A percentile compares a stretch with the other conserved stretches of the same genome.
These are phyloP conservation scores for Chelonoidis abingdonii DNA, from an alignment of 2,113 vertebrate species.

Conservation along the genomic window DNA sequence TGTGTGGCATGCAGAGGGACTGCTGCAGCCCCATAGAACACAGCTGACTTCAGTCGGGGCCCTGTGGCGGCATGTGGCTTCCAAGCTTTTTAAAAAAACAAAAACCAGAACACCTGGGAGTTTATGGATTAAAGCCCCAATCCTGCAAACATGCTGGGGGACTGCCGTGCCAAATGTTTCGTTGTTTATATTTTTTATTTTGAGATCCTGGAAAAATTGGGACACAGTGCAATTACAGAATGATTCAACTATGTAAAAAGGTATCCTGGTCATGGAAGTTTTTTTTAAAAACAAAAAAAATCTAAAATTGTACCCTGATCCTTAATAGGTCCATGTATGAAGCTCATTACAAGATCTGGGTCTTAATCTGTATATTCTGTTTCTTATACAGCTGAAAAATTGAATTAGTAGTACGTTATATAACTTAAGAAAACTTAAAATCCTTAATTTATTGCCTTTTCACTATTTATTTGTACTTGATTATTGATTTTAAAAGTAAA, in stretches of 20 bases:
- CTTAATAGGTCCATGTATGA: not conserved
- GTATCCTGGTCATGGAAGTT: not conserved
- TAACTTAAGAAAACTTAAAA: not conserved
- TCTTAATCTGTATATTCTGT: not conserved
- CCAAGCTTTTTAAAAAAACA: not conserved
- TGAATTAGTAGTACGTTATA: not conserved
- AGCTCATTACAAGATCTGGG: not conserved
- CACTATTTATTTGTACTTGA: not conserved
- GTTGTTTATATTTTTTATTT: not conserved
- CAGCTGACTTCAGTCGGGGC: not conserved
- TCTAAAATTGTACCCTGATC: accelerated
- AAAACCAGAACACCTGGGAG: not conserved
- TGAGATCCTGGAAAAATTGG: not conserved
- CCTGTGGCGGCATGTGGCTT: not conserved
- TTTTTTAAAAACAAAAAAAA: accelerated
- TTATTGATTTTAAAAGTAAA: not conserved
- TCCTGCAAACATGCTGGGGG: too few species aligned
- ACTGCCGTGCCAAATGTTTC: not conserved
- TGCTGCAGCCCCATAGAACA: not conserved
- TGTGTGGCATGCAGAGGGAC: not conserved
- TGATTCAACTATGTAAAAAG: not conserved
- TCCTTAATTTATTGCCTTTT: accelerated
- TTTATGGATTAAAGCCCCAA: not conserved
- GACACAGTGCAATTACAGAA: not conserved
- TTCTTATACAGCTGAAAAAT: not conserved